phyloP scores from a whole-genome alignment of 2,888 invertebrate genomes.

The Atethmia centrago region DNA sequence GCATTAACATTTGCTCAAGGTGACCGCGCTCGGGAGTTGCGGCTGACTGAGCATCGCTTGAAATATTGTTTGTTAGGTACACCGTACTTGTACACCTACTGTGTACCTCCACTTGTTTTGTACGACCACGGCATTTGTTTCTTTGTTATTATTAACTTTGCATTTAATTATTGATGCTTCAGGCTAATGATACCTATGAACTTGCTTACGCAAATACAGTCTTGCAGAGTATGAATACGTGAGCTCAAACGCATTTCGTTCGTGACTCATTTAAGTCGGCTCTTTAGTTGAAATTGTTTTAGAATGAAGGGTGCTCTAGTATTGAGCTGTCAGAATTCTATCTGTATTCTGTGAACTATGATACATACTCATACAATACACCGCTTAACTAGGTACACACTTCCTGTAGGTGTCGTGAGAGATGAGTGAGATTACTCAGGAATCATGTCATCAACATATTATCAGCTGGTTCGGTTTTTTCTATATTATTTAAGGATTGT shows the following conservation, averaged over 20 bases:
- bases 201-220: slow-evolving; percentile 47
- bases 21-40: slow-evolving; percentile 87
- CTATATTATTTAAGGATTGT: neutral
- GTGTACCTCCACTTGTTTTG: slow-evolving; percentile 75
- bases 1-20: slow-evolving; percentile 89
- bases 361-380: slow-evolving; percentile 19
- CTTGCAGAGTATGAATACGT: slow-evolving; percentile 32
- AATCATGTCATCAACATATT: slow-evolving; percentile 37
- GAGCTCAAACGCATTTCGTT: slow-evolving; percentile 30
- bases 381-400: slow-evolving; percentile 46
- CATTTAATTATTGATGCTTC: slow-evolving; percentile 49
- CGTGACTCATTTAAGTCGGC: slow-evolving; percentile 36
- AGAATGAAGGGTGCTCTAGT: slow-evolving; percentile 37
- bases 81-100: slow-evolving; percentile 72
- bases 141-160: slow-evolving; percentile 58
- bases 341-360: slow-evolving; percentile 42
- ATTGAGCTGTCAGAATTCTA: slow-evolving; percentile 34
- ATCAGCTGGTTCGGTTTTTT: slow-evolving; percentile 33
- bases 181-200: slow-evolving; percentile 48
- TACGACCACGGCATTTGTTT: slow-evolving; percentile 63
- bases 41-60: slow-evolving; percentile 87
- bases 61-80: slow-evolving; percentile 76
- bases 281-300: slow-evolving; percentile 30
- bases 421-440: slow-evolving; percentile 52
- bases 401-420: slow-evolving; percentile 51